A percentile compares a stretch with the other conserved stretches of the same genome.
These are phyloP conservation scores for Oxyura jamaicensis DNA, from an alignment of 2,113 vertebrate species.

Conservation along the genomic window DNA sequence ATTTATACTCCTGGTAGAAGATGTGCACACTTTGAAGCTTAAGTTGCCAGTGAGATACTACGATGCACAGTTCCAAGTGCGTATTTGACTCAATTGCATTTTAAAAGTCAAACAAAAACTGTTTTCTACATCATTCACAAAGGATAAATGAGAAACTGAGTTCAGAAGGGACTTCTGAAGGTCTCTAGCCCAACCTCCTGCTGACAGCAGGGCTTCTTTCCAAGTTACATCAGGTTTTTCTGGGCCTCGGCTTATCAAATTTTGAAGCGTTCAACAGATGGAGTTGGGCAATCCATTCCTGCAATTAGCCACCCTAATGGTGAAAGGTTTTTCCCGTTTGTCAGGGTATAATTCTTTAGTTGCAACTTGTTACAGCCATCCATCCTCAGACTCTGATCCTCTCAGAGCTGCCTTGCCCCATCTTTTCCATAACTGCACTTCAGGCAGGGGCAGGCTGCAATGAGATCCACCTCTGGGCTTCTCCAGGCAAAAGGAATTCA, in stretches of 20 bases:
- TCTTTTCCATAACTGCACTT: neutral
- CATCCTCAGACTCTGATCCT: neutral
- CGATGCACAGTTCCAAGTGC: neutral
- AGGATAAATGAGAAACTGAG: fast-evolving
- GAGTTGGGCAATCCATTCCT: neutral
- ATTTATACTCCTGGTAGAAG: neutral
- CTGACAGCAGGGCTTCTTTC: neutral
- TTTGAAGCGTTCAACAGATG: neutral
- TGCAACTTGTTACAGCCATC: neutral
- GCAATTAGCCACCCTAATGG: neutral
- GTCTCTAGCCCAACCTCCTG: neutral
- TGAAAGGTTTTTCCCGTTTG: neutral
- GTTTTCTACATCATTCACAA: neutral
- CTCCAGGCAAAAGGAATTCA: neutral
- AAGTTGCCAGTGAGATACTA: neutral
- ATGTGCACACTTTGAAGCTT: neutral
- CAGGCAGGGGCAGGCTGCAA: neutral
- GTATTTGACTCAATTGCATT: neutral
- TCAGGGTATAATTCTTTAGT: neutral
- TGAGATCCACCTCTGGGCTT: neutral
- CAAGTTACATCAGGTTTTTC: neutral
- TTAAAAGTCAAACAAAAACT: neutral
- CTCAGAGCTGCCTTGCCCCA: neutral
- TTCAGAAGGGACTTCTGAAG: neutral
- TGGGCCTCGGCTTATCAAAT: neutral